phyloP scores from a whole-genome alignment of 2,888 invertebrate species.

The Nomada fabriciana region DNA sequence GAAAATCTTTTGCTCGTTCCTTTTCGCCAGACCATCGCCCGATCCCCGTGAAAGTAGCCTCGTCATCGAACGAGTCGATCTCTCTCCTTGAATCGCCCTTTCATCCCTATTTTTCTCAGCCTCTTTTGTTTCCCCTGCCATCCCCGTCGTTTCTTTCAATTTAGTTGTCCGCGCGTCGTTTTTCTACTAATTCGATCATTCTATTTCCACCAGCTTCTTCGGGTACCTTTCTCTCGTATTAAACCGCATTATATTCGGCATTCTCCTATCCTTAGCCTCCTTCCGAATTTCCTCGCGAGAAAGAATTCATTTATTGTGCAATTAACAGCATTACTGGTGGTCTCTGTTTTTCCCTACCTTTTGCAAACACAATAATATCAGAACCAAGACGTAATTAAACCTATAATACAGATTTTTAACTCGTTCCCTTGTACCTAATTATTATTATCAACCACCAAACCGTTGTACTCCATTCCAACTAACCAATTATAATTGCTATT shows the following conservation, averaged over 20 bases:
- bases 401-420: too few species aligned
- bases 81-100: constrained; percentile 19
- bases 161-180: background rate
- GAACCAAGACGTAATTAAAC: too few species aligned
- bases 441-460: too few species aligned
- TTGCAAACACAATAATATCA: background rate
- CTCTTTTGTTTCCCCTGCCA: constrained; percentile 7
- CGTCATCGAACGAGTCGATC: constrained; percentile 47
- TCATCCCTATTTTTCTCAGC: constrained; percentile 29
- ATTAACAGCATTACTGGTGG: background rate
- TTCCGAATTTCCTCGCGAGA: background rate
- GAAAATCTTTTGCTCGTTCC: constrained; percentile 33
- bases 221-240: background rate
- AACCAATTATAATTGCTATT: too few species aligned
- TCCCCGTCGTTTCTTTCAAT: constrained; percentile 18
- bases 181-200: constrained; percentile 32
- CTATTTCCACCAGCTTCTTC: background rate
- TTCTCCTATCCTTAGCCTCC: too few species aligned
- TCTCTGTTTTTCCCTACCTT: background rate
- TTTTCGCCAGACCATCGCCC: constrained; percentile 44
- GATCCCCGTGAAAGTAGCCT: constrained; percentile 54
- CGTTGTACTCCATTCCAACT: too few species aligned
- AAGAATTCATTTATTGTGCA: constrained; percentile 13
- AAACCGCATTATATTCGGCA: constrained; percentile 6
- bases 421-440: too few species aligned